A percentile compares a stretch with the other conserved stretches of the same genome.
Conservation (phyloP, 2,113 vertebrate species). For the Corvus moneduloides region DNA sequence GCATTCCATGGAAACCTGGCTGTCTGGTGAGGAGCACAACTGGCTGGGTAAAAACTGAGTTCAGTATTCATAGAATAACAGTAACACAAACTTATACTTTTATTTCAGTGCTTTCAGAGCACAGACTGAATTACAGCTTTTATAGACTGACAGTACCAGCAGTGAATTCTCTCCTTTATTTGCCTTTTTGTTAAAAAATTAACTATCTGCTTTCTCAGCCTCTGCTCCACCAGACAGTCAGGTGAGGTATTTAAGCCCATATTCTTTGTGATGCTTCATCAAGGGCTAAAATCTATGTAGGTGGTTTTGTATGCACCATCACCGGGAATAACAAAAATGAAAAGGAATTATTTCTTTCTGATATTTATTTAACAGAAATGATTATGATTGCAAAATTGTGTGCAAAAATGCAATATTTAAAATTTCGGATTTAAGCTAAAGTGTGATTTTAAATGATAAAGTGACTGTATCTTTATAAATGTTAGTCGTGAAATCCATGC, state of each 20-base stretch:
- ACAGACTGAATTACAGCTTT: not conserved
- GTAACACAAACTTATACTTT: not conserved
- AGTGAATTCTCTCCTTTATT: not conserved
- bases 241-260: not conserved
- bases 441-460: not conserved
- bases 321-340: not conserved
- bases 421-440: not conserved
- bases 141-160: not conserved
- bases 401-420: not conserved
- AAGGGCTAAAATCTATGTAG: not conserved
- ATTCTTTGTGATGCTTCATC: not conserved
- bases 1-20: not conserved
- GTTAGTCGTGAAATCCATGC: not conserved
- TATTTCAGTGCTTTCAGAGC: not conserved
- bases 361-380: not conserved
- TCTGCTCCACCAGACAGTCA: not conserved
- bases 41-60: not conserved
- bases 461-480: not conserved
- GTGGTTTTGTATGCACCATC: not conserved
- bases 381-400: not conserved
- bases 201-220: not conserved
- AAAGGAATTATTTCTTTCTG: not conserved
- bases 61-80: accelerated
- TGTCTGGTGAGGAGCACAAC: not conserved
- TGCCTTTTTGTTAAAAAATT: not conserved